Evolutionary conservation across 2,113 vertebrate species (phyloP).

Genomic region (Fulica atra): DNA sequence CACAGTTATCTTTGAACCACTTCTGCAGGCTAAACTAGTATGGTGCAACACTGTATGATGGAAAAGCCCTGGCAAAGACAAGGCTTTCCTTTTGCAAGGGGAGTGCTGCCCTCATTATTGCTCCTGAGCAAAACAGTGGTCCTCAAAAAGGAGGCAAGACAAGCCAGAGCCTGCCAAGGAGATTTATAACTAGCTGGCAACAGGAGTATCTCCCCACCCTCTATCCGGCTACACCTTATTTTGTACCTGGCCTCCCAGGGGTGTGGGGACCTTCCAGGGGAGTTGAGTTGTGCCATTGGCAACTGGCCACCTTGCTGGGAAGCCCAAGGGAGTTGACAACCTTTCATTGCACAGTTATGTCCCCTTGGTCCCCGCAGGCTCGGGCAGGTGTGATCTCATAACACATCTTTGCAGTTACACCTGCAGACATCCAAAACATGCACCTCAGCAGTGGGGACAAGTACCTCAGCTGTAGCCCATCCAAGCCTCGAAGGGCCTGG

Average conservation of each 20-base stretch:
- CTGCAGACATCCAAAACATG: not conserved
- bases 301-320: not conserved
- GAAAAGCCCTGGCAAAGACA: not conserved
- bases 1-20: not conserved
- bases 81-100: not conserved
- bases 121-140: not conserved
- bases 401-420: accelerated
- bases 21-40: not conserved
- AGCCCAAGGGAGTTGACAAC: not conserved
- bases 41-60: not conserved
- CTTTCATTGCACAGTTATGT: not conserved
- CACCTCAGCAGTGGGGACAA: accelerated
- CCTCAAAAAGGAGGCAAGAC: not conserved
- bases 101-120: not conserved
- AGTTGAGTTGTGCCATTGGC: not conserved
- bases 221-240: not conserved
- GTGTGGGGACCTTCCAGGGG: not conserved
- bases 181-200: not conserved
- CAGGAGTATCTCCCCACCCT: not conserved
- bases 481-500: not conserved
- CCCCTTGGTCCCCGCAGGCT: not conserved
- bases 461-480: not conserved
- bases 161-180: not conserved
- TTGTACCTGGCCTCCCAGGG: not conserved
- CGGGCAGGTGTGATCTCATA: not conserved